Conservation (phyloP, 2,888 invertebrate genomes). For the Calliphora vomitoria region DNA sequence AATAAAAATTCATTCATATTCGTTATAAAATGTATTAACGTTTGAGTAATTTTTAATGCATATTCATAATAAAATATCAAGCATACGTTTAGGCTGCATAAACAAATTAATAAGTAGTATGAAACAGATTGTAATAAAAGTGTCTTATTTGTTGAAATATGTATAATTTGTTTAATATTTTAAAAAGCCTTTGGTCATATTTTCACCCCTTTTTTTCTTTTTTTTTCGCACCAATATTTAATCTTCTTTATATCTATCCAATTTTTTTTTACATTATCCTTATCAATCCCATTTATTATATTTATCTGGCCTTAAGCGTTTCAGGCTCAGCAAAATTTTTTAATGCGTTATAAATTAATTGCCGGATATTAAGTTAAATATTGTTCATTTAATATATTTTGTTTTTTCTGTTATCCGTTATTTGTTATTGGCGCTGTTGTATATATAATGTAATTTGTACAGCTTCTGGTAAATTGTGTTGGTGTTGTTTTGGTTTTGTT, state of each 20-base stretch:
- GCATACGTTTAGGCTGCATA: neutral
- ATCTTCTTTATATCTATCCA: neutral
- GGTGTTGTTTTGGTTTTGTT: slow-evolving; percentile 24
- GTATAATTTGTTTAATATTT: neutral
- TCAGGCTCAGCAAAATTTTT: slow-evolving; percentile 22
- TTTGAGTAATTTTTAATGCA: neutral
- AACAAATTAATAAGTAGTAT: neutral
- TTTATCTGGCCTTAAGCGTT: slow-evolving; percentile 47
- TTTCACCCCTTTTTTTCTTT: neutral
- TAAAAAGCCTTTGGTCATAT: neutral
- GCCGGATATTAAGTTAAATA: slow-evolving; percentile 70
- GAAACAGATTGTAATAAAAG: neutral
- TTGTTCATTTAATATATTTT: slow-evolving; percentile 49
- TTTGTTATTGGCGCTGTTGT: neutral
- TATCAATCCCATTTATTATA: slow-evolving; percentile 44
- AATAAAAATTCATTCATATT: neutral
- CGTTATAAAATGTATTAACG: slow-evolving; percentile 15
- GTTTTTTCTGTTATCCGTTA: neutral
- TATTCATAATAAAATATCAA: neutral
- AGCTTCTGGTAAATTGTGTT: neutral
- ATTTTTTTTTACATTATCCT: neutral
- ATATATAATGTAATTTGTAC: neutral
- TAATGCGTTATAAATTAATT: slow-evolving; percentile 68
- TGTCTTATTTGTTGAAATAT: neutral
- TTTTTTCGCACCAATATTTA: neutral